Evolutionary conservation across 2,797 vertebrate species (phyloP).

Genomic region (Hylomyscus alleni): DNA sequence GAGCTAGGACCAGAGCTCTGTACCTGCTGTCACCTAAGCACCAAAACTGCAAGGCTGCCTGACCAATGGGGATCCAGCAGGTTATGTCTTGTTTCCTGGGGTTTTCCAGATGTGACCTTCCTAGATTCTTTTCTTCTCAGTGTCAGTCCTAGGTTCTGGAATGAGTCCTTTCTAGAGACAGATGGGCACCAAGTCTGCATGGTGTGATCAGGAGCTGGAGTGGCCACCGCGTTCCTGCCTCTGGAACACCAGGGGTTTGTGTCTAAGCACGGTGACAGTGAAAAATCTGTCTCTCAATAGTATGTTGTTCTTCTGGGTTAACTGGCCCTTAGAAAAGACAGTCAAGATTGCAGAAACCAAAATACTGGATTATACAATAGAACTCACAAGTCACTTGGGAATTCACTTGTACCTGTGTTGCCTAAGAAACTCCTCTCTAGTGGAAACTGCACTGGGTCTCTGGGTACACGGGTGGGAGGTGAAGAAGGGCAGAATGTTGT

Average conservation of each 20-base stretch:
- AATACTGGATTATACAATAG: neutral
- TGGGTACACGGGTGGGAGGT: accelerated
- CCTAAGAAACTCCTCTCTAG: neutral
- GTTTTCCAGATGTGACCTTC: neutral
- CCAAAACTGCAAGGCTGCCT: neutral
- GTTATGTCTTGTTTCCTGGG: neutral
- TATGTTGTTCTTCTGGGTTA: neutral
- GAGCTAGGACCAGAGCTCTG: neutral
- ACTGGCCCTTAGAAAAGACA: neutral
- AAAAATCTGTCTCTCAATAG: neutral
- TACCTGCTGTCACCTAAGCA: neutral
- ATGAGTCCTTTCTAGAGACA: neutral
- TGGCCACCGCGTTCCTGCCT: accelerated
- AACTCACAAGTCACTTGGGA: neutral
- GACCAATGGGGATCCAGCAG: accelerated
- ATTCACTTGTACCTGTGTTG: neutral
- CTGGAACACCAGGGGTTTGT: neutral
- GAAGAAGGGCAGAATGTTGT: neutral
- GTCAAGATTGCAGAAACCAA: neutral
- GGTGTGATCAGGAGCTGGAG: neutral
- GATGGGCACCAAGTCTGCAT: neutral
- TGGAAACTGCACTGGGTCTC: neutral
- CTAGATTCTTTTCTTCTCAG: neutral
- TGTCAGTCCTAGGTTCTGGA: neutral
- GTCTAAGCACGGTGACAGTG: neutral